A percentile compares a stretch with the other conserved stretches of the same genome.
Conservation (phyloP, 2,888 invertebrate species). For the Eumacrocentrus americanus region DNA sequence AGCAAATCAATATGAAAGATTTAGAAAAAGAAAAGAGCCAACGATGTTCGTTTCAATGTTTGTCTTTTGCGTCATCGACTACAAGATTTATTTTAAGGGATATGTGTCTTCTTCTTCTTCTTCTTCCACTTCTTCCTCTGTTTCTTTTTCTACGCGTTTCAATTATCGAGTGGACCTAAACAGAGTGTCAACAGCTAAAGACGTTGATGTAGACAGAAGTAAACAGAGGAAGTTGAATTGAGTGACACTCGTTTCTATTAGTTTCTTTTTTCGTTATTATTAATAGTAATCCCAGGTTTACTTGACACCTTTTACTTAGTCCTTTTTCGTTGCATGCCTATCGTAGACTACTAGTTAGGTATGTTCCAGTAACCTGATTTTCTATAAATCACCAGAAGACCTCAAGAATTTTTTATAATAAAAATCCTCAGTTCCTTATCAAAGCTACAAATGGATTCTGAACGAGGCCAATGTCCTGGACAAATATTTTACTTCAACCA, state of each 20-base stretch:
- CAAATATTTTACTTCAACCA: not conserved
- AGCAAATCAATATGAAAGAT: constrained; percentile 12
- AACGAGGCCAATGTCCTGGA: constrained; percentile 5
- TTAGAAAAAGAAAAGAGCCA: not conserved
- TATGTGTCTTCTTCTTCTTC: constrained; percentile 3
- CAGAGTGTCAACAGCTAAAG: constrained; percentile 10
- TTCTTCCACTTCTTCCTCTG: too few species aligned
- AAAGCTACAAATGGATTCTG: not conserved
- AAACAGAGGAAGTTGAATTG: constrained; percentile 8
- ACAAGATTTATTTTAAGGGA: constrained; percentile 2
- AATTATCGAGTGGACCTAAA: constrained; percentile 12
- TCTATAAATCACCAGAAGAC: too few species aligned
- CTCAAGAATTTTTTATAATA: not conserved
- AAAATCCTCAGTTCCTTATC: not conserved
- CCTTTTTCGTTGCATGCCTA: too few species aligned
- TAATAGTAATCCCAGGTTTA: too few species aligned
- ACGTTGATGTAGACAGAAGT: not conserved
- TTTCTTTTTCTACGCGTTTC: too few species aligned
- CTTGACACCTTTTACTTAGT: too few species aligned
- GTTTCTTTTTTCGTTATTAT: not conserved
- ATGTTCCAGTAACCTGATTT: constrained; percentile 1
- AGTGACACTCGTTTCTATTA: not conserved
- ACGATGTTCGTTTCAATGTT: not conserved
- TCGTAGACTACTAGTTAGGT: too few species aligned
- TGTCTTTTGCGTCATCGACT: constrained; percentile 12